These are phyloP conservation scores for Scomber japonicus DNA, from an alignment of 2,113 vertebrate genomes.

Conservation along the genomic window DNA sequence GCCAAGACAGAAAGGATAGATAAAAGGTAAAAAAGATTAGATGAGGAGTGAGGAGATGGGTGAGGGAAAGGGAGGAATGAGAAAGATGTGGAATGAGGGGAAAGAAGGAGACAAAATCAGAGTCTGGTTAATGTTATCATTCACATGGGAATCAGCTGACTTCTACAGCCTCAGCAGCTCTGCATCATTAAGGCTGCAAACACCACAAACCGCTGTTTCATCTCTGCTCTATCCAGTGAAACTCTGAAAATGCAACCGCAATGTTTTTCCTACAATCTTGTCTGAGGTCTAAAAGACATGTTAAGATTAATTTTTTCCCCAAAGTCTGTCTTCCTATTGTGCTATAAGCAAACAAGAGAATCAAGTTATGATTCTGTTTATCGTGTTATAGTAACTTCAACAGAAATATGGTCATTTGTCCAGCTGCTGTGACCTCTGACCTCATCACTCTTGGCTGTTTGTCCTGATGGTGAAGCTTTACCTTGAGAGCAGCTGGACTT, in stretches of 20 bases:
- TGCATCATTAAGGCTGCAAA: background rate
- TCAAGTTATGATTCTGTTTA: background rate
- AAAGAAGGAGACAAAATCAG: slow-evolving; percentile 3
- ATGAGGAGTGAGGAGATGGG: background rate
- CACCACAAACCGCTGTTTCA: slow-evolving; percentile 44
- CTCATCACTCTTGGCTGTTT: background rate
- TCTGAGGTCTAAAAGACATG: slow-evolving; percentile 35
- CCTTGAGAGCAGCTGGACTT: too few relatives aligned
- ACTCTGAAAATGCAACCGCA: slow-evolving; percentile 40
- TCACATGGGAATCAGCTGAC: slow-evolving; percentile 25
- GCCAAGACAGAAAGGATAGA: background rate
- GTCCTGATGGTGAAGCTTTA: too few relatives aligned
- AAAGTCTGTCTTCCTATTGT: slow-evolving; percentile 6
- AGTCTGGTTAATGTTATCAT: slow-evolving; percentile 30
- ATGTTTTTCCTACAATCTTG: slow-evolving; percentile 17
- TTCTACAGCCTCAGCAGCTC: slow-evolving; percentile 13
- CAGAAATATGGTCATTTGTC: background rate
- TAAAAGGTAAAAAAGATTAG: background rate
- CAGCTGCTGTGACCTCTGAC: slow-evolving; percentile 24
- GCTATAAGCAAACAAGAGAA: slow-evolving; percentile 16
- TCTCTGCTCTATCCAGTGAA: slow-evolving; percentile 29
- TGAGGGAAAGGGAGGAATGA: background rate
- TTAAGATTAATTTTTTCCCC: background rate
- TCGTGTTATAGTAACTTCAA: background rate
- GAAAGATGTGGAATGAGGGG: background rate